Evolutionary conservation across 2,797 vertebrate species (phyloP).

Genomic region (Falco cherrug): DNA sequence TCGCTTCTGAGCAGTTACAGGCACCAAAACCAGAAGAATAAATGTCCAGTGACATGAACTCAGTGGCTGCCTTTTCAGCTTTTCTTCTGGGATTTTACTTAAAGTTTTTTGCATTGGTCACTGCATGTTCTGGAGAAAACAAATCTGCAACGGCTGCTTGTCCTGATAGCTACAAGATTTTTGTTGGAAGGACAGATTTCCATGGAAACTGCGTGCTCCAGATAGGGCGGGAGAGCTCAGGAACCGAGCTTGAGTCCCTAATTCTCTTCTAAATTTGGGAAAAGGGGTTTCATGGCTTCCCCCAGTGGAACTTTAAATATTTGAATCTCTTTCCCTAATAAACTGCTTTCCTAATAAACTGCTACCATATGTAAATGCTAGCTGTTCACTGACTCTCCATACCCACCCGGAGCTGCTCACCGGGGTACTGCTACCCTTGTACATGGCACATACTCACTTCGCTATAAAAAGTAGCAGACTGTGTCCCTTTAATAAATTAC

Average conservation of each 20-base stretch:
- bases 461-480: conserved; percentile 52
- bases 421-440: not conserved
- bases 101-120: not conserved
- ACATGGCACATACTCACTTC: not conserved
- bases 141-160: not conserved
- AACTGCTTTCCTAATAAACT: conserved; percentile 55
- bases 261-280: not conserved
- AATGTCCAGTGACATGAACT: not conserved
- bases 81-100: not conserved
- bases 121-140: not conserved
- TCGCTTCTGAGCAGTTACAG: not conserved
- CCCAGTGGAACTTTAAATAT: not conserved
- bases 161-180: rapidly evolving
- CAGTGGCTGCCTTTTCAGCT: rapidly evolving
- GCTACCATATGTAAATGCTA: conserved; percentile 37
- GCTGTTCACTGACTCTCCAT: not conserved
- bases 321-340: conserved; percentile 43
- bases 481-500: conserved; percentile 55
- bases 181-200: not conserved
- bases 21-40: not conserved
- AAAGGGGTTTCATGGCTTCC: not conserved
- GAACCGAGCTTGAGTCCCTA: not conserved
- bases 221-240: not conserved
- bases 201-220: not conserved
- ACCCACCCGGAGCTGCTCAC: not conserved